Evolutionary conservation across 2,888 invertebrate species (phyloP).

Genomic region (Erannis defoliaria): DNA sequence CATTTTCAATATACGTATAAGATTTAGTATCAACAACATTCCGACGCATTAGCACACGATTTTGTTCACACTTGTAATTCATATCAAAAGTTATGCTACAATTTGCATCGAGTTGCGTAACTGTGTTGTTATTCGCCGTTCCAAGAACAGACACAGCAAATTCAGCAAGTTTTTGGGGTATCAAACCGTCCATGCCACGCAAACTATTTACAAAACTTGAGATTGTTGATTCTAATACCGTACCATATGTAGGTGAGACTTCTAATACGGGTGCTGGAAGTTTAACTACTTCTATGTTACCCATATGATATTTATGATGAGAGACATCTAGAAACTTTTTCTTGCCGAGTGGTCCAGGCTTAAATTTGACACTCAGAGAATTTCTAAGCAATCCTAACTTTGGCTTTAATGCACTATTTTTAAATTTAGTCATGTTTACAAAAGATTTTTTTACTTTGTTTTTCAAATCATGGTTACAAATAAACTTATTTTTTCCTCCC

Average conservation of each 20-base stretch:
- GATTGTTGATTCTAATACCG: slow-evolving; percentile 74
- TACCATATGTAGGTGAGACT: slow-evolving; percentile 78
- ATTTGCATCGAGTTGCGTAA: slow-evolving; percentile 54
- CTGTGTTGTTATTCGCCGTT: slow-evolving; percentile 52
- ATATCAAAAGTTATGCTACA: slow-evolving; percentile 84
- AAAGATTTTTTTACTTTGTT: slow-evolving; percentile 42
- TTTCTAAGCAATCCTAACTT: slow-evolving; percentile 64
- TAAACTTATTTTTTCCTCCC: slow-evolving; percentile 71
- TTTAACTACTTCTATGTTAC: slow-evolving; percentile 74
- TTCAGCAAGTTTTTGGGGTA: slow-evolving; percentile 82
- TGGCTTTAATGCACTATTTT: slow-evolving; percentile 47
- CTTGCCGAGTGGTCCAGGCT: slow-evolving; percentile 85
- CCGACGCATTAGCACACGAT: slow-evolving; percentile 82
- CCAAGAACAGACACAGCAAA: slow-evolving; percentile 85
- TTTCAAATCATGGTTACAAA: slow-evolving; percentile 64
- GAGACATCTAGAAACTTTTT: slow-evolving; percentile 79
- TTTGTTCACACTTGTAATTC: slow-evolving; percentile 86
- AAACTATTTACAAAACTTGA: slow-evolving; percentile 72
- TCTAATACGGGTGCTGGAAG: slow-evolving; percentile 83
- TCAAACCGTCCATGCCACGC: slow-evolving; percentile 66
- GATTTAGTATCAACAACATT: slow-evolving; percentile 42
- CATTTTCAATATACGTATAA: slow-evolving; percentile 2
- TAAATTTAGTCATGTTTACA: slow-evolving; percentile 30
- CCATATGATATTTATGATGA: slow-evolving; percentile 74
- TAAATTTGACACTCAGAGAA: slow-evolving; percentile 77